Percentiles rank a stretch among this genome's conserved stretches.
Conservation (phyloP, 2,113 vertebrate species). For the Cebus imitator region DNA sequence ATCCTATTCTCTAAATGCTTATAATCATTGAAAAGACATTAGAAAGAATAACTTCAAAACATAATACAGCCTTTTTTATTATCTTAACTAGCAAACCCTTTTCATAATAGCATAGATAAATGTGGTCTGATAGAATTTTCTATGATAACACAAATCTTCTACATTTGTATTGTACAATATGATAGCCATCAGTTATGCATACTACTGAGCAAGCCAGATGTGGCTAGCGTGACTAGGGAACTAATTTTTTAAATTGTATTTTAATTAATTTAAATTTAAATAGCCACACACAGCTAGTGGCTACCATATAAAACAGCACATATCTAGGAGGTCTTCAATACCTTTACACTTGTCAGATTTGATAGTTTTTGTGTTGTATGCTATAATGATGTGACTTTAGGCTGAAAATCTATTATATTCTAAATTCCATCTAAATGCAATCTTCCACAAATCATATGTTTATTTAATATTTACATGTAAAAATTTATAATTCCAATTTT, state of each 20-base stretch:
- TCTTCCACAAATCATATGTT: neutral
- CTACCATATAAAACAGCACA: neutral
- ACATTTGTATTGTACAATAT: neutral
- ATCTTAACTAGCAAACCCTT: neutral
- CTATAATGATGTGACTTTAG: neutral
- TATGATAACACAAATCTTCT: neutral
- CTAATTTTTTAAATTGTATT: neutral
- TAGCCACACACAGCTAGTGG: neutral
- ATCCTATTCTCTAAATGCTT: neutral
- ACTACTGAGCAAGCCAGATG: neutral
- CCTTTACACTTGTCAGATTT: neutral
- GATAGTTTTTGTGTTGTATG: neutral
- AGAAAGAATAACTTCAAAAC: neutral
- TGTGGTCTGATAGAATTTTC: neutral
- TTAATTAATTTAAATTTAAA: constrained; percentile 30
- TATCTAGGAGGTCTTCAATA: neutral
- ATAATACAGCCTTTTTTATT: neutral
- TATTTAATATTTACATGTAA: neutral
- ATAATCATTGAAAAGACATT: neutral
- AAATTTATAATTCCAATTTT: neutral
- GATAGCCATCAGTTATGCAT: neutral
- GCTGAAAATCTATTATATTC: neutral
- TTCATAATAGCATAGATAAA: neutral
- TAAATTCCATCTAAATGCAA: constrained; percentile 23
- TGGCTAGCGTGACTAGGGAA: neutral